These are phyloP conservation scores for Sturnus vulgaris DNA, from an alignment of 2,113 vertebrate genomes.

Conservation along the genomic window DNA sequence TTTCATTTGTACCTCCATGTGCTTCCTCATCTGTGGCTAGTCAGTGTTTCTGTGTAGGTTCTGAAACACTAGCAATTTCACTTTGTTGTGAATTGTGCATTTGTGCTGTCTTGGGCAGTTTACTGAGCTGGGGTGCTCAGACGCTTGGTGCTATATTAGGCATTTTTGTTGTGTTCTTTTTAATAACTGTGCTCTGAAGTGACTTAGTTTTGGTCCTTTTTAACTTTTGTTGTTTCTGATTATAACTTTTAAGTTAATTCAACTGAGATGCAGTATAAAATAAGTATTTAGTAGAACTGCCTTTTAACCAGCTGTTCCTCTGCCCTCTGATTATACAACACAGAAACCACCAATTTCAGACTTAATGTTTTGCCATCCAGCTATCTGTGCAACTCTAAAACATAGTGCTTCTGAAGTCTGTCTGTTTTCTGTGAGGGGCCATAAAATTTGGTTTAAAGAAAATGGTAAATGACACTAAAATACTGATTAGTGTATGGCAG, in stretches of 20 bases:
- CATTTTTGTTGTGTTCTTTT: background rate
- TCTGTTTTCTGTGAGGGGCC: background rate
- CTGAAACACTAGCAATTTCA: background rate
- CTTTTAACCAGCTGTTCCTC: background rate
- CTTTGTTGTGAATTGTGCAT: background rate
- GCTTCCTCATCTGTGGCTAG: background rate
- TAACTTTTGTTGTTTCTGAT: background rate
- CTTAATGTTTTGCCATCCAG: background rate
- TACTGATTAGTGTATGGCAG: background rate
- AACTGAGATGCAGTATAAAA: background rate
- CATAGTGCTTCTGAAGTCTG: background rate
- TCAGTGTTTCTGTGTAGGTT: background rate
- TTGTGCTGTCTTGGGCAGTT: background rate
- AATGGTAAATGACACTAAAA: background rate
- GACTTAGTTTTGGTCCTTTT: background rate
- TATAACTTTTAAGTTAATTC: background rate
- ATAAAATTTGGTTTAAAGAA: background rate
- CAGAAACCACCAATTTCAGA: background rate
- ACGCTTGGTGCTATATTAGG: background rate
- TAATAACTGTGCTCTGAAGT: background rate
- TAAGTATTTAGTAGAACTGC: background rate
- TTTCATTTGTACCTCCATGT: conserved; percentile 1
- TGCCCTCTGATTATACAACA: conserved; percentile 2
- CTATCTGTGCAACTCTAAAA: background rate
- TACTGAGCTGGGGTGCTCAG: background rate